Evolutionary conservation across 2,113 vertebrate species (phyloP), one percentile per base, ranked within the genome.

Genomic region (Platichthys flesus): DNA sequence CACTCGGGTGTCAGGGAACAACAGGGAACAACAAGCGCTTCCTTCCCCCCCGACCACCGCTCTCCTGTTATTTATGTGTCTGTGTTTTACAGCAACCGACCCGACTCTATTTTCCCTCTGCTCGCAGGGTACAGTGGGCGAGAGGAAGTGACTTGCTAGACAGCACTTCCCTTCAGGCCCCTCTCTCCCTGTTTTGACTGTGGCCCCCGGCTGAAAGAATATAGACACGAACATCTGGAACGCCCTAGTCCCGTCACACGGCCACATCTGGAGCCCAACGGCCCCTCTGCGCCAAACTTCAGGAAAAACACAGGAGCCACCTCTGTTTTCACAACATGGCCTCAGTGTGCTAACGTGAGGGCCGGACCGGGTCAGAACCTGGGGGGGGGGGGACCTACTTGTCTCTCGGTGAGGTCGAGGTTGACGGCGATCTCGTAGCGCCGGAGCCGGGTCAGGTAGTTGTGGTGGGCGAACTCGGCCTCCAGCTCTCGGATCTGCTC

Each of bases 361-460:
- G 23, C 7, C 70, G 57, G 35, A n/a, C 69, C 52, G 77, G 26
- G 69, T 69, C 70, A 69, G 55, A 60, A 10, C 77, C 67, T 82
- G 73, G 5, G 28, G 28, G 28, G 28, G 28, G 14, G 1, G 74
- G 80, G 9, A 75, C 89, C 12, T 96, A 99, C 98, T 96, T 99
- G 98, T 97, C 98, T 96, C 89, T 99, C 97, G 5, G 98, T 99
- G 87, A 99, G 97, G 92, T 99, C 97, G 60, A 99, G 93, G 84
- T 99, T 99, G 85, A 99, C 98, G 16, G 98, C 98, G 90, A 99
- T 99, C 89, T 99, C 97, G 31, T 99, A 99, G 92, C 98, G 90
- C 84, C 98, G 94, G 94, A 99, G 96, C 76, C 98, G 93, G 82
- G 98, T 99, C 92, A 99, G 94, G 93, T 99, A 99, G 94, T 99